These are phyloP conservation scores for Drosophila truncata DNA, from an alignment of 1,140 invertebrate genomes.

Conservation along the genomic window DNA sequence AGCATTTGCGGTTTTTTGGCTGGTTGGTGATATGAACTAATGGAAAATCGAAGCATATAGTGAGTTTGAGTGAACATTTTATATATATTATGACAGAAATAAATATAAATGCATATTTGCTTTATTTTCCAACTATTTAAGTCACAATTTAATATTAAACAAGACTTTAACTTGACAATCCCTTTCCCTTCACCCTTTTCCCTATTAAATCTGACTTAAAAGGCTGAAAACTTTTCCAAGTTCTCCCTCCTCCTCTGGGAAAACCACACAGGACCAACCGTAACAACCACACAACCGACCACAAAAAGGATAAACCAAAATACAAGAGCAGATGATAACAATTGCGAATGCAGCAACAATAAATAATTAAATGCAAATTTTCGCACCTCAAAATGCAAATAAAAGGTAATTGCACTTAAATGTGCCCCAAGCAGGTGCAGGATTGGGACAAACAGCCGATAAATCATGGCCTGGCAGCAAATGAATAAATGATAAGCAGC, in stretches of 20 bases:
- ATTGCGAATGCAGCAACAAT: conserved; percentile 48
- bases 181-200: neutral
- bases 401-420: conserved; percentile 61
- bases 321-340: conserved; percentile 41
- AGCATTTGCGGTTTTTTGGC: conserved; percentile 27
- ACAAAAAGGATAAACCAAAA: conserved; percentile 25
- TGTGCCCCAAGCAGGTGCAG: conserved; percentile 21
- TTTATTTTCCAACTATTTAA: neutral
- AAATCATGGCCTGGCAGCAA: conserved; percentile 52
- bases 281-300: conserved; percentile 25
- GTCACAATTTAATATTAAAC: neutral
- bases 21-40: neutral
- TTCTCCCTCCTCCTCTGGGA: neutral
- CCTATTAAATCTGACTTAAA: conserved; percentile 14
- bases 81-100: neutral
- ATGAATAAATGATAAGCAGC: conserved; percentile 74
- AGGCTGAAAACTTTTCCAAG: neutral
- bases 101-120: neutral
- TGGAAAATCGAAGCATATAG: neutral
- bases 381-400: conserved; percentile 64
- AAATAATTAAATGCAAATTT: conserved; percentile 71
- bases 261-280: conserved; percentile 40
- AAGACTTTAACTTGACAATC: neutral
- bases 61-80: neutral
- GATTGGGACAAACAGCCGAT: conserved; percentile 22